Conservation (phyloP, 1,140 invertebrate genomes). For the Stegodyphus dumicola region DNA sequence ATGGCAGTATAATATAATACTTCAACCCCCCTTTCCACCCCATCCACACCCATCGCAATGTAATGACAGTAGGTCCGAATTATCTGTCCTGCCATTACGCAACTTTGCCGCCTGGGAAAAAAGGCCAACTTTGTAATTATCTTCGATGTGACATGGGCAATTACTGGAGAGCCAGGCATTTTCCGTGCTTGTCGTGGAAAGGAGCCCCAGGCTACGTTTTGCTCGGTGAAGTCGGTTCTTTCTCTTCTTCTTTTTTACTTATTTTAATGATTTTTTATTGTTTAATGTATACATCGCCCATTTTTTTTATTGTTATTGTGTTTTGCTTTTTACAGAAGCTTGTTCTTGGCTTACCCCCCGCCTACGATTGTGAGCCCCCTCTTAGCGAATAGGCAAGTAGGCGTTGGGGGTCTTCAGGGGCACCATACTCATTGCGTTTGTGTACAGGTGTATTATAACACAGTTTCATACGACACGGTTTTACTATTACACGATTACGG, state of each 20-base stretch:
- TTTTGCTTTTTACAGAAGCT: slow-evolving; percentile 57
- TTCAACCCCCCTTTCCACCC: not conserved
- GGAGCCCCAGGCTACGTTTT: slow-evolving; percentile 31
- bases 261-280: slow-evolving; percentile 12
- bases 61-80: slow-evolving; percentile 52
- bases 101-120: slow-evolving; percentile 54
- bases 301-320: slow-evolving; percentile 11
- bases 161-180: slow-evolving; percentile 38
- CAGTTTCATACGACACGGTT: too few species aligned
- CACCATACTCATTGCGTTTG: not conserved
- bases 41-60: not conserved
- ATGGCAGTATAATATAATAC: slow-evolving; percentile 50
- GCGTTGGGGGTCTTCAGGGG: slow-evolving; percentile 10
- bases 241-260: slow-evolving; percentile 11
- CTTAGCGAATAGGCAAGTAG: slow-evolving; percentile 16
- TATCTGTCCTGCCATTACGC: slow-evolving; percentile 46
- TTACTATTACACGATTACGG: too few species aligned
- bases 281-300: slow-evolving; percentile 51
- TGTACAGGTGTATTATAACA: not conserved
- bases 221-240: slow-evolving; percentile 17
- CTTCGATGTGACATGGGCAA: slow-evolving; percentile 57
- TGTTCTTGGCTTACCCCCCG: slow-evolving; percentile 27
- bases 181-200: slow-evolving; percentile 29
- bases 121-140: slow-evolving; percentile 54
- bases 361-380: slow-evolving; percentile 37